Base-by-base conservation (phyloP, 1,140 invertebrate genomes). In the Neodiprion pinetum region DNA sequence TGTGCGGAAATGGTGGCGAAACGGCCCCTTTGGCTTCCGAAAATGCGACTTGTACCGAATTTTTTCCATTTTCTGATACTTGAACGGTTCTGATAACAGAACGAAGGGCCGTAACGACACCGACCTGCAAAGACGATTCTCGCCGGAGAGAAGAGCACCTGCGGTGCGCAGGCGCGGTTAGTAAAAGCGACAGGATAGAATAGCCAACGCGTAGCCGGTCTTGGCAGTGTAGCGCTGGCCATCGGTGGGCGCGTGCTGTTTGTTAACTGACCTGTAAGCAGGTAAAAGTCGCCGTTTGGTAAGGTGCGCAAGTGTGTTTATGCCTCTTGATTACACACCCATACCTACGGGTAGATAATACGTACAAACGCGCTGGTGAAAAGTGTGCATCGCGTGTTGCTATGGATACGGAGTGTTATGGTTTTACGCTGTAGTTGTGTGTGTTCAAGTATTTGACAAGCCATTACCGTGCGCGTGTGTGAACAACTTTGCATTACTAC, bases 361-460 rank as follows among this genome's bases (percentile, higher is more conserved):
- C 28, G 28, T 40, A 40, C 2, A 40, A 40, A 1, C 28, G 28
- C 28, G 28, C 2, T 0, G 28, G 28, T 40, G 28, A 40, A 40
- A 14, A 61, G 53, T 61, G 53, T 17, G 28, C 5, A 17, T 14
- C 11, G 11, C 67, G 74, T 76, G 82, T 83, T 79, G 79, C 76
- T 81, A 84, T 85, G 83, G 84, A 82, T 81, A 82, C 77, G 76
- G 70, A 76, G 82, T 83, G 81, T 83, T 84, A 83, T 85, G 83
- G 67, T 72, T 71, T 73, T 79, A 74, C 79, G 76, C 77, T 84
- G 79, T 81, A 81, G 80, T 83, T 77, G 53, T 61, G 53, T 61
- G 53, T 61, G n/a, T 14, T 14, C 17, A 61, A 61, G n/a, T 14
- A 12, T 61, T 14, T 17, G n/a, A 14, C 53, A 61, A 61, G 11